These are phyloP conservation scores for Nysson spinosus DNA, from an alignment of 2,888 invertebrate genomes.

Conservation along the genomic window DNA sequence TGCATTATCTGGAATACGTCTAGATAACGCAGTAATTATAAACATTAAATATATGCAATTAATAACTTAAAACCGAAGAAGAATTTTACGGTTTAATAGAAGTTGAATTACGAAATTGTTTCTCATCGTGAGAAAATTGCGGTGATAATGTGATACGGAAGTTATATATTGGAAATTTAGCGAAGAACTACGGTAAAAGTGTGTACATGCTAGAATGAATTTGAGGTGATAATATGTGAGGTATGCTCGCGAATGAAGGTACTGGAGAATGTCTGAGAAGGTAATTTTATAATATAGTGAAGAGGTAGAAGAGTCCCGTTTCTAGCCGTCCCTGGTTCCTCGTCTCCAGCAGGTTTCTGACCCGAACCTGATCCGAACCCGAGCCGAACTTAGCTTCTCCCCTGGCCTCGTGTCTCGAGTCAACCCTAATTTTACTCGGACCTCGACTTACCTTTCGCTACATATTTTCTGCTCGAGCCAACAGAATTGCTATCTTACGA, in stretches of 20 bases:
- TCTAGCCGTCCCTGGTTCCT: constrained; percentile 37
- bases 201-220: neutral
- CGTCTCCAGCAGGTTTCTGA: constrained; percentile 47
- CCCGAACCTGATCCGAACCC: constrained; percentile 45
- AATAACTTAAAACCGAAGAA: no score
- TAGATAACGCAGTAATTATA: no score
- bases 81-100: no score
- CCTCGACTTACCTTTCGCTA: constrained; percentile 31
- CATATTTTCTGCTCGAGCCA: constrained; percentile 26
- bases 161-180: no score
- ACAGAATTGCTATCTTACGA: constrained; percentile 41
- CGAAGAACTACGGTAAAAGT: no score
- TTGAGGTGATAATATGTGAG: no score
- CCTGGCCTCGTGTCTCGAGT: constrained; percentile 3
- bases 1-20: no score
- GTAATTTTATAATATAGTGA: neutral
- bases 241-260: no score
- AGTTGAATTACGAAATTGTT: no score
- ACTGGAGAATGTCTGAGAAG: neutral
- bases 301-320: constrained; percentile 22
- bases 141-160: no score
- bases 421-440: constrained; percentile 4
- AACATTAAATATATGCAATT: no score
- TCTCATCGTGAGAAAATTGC: no score
- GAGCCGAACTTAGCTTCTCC: constrained; percentile 24